Percentiles rank a stretch among this genome's conserved stretches.
These are phyloP conservation scores for Chaetogeoica ovagalla DNA, from an alignment of 2,888 invertebrate genomes.

Conservation along the genomic window DNA sequence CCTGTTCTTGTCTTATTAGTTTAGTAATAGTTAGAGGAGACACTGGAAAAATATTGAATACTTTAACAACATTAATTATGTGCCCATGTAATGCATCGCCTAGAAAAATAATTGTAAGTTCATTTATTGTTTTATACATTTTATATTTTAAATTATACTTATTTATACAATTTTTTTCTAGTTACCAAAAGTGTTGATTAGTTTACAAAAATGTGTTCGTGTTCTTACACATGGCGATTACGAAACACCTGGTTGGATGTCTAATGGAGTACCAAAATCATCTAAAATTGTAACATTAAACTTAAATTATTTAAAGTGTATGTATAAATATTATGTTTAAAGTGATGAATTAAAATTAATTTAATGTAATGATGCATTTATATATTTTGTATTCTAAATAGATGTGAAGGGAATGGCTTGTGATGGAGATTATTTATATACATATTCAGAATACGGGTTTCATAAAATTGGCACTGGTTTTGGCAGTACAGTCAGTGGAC, in stretches of 20 bases:
- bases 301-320: constrained; percentile 62
- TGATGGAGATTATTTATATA: constrained; percentile 87
- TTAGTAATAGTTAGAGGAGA: constrained; percentile 91
- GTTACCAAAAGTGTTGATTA: constrained; percentile 82
- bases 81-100: constrained; percentile 75
- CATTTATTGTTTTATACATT: constrained; percentile 38
- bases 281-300: constrained; percentile 55
- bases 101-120: constrained; percentile 75
- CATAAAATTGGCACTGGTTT: constrained; percentile 95
- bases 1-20: constrained; percentile 88
- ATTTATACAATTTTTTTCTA: constrained; percentile 59
- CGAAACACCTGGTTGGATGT: constrained; percentile 77
- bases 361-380: constrained; percentile 58
- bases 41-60: constrained; percentile 84
- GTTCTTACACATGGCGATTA: constrained; percentile 48
- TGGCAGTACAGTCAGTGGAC: constrained; percentile 88
- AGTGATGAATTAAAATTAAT: not conserved
- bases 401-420: constrained; percentile 72
- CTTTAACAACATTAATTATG: constrained; percentile 85
- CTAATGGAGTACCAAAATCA: constrained; percentile 76
- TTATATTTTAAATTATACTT: constrained; percentile 13
- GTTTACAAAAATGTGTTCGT: constrained; percentile 82
- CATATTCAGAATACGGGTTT: constrained; percentile 81
- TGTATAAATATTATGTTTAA: not conserved
- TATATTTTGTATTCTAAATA: constrained; percentile 64